Percentiles rank a stretch among this genome's conserved stretches.
phyloP scores from a whole-genome alignment of 1,140 invertebrate genomes.

The Gryon sp. region DNA sequence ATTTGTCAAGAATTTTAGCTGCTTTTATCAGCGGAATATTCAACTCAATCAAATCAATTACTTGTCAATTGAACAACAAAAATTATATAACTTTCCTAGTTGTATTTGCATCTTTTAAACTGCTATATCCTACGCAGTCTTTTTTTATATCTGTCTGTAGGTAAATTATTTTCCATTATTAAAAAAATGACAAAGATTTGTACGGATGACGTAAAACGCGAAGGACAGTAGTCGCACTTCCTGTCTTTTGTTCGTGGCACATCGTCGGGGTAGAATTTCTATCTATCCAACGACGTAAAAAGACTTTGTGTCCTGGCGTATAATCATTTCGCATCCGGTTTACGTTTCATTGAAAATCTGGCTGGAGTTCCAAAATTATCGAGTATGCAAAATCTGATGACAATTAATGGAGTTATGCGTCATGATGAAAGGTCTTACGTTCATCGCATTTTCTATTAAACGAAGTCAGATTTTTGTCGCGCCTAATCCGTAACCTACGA shows the following conservation, averaged over 20 bases:
- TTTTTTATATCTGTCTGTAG: neutral
- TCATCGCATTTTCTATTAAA: slow-evolving; percentile 21
- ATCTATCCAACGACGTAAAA: slow-evolving; percentile 22
- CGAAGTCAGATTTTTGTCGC: slow-evolving; percentile 10
- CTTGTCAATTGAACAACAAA: too few species aligned
- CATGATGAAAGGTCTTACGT: slow-evolving; percentile 2
- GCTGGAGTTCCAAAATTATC: slow-evolving; percentile 29
- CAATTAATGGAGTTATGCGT: slow-evolving; percentile 45
- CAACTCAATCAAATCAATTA: too few species aligned
- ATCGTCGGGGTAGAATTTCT: slow-evolving; percentile 47
- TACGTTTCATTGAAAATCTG: slow-evolving; percentile 31
- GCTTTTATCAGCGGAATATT: too few species aligned
- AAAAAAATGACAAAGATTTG: slow-evolving; percentile 45
- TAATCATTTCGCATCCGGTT: slow-evolving; percentile 54
- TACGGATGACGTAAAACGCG: slow-evolving; percentile 52
- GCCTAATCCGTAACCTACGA: slow-evolving; percentile 12
- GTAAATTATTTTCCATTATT: slow-evolving; percentile 31
- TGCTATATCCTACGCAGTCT: too few species aligned
- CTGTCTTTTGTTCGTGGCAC: slow-evolving; percentile 53
- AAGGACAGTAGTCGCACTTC: slow-evolving; percentile 55
- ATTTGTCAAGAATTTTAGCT: too few species aligned
- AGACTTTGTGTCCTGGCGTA: slow-evolving; percentile 31
- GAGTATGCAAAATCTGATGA: slow-evolving; percentile 20
- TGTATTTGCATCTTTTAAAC: too few species aligned
- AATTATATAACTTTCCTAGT: too few species aligned